Evolutionary conservation across 2,888 invertebrate species (phyloP).

Genomic region (Cryptus armator): DNA sequence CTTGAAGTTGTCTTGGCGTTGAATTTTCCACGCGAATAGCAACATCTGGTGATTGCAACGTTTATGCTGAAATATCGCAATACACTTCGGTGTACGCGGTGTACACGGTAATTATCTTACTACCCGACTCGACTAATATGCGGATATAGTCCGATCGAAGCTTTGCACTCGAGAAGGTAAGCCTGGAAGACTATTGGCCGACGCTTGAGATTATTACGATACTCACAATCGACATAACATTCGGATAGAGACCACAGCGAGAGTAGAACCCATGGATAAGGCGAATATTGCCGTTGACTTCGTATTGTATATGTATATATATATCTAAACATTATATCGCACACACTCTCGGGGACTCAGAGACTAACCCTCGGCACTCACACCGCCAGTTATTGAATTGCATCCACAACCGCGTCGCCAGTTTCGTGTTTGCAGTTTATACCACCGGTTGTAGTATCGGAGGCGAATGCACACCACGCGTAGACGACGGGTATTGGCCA

Average conservation of each 20-base stretch:
- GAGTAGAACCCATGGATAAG: neutral
- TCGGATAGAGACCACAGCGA: constrained; percentile 12
- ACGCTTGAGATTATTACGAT: constrained; percentile 31
- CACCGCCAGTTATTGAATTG: constrained; percentile 33
- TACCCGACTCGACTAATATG: constrained; percentile 7
- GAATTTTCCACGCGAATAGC: neutral
- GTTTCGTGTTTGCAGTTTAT: constrained; percentile 32
- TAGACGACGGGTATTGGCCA: constrained; percentile 15
- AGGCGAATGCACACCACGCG: constrained; percentile 3
- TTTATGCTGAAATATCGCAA: neutral
- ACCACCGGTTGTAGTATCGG: constrained; percentile 1
- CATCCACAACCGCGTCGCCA: constrained; percentile 24
- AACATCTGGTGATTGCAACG: constrained; percentile 1
- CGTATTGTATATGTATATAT: neutral
- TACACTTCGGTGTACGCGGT: neutral
- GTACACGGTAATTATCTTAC: constrained; percentile 25
- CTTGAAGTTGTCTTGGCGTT: neutral
- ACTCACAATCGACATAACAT: constrained; percentile 28
- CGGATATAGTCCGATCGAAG: constrained; percentile 19
- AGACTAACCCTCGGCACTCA: neutral
- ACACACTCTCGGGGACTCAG: neutral
- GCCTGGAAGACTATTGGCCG: constrained; percentile 9
- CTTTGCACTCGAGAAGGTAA: constrained; percentile 17
- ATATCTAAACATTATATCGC: neutral
- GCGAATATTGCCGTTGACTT: constrained; percentile 7